These are phyloP conservation scores for Campoletis raptor DNA, from an alignment of 2,888 invertebrate genomes.

Conservation along the genomic window DNA sequence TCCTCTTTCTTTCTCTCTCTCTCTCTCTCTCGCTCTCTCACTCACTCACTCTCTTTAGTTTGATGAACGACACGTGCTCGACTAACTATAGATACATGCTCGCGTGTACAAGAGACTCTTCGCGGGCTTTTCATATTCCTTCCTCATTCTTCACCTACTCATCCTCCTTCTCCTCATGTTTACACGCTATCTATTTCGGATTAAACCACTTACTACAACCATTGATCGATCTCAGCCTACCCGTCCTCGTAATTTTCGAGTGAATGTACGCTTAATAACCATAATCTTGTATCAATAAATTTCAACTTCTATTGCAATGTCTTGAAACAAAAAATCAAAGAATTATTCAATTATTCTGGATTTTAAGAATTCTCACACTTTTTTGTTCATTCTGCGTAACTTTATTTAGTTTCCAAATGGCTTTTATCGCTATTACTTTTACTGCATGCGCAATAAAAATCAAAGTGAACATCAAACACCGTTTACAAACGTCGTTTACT, in stretches of 20 bases:
- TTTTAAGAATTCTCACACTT: background rate
- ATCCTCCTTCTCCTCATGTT: constrained; percentile 47
- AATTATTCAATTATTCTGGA: background rate
- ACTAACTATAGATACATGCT: constrained; percentile 49
- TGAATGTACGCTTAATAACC: background rate
- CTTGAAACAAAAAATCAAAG: background rate
- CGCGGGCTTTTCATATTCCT: constrained; percentile 41
- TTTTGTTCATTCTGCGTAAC: background rate
- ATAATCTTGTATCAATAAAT: background rate
- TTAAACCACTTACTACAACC: constrained; percentile 21
- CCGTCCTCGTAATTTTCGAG: constrained; percentile 5
- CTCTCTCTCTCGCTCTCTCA: constrained; percentile 36
- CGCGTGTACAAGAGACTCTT: constrained; percentile 49
- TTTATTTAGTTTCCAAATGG: background rate
- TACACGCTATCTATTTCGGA: constrained; percentile 46
- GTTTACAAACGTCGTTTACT: too few species aligned
- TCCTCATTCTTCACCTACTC: constrained; percentile 40
- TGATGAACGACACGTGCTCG: constrained; percentile 68
- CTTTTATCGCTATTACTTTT: background rate
- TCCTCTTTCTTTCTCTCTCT: constrained; percentile 21
- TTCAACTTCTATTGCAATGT: background rate
- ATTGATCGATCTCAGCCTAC: constrained; percentile 35
- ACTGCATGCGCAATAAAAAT: too few species aligned
- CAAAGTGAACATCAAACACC: too few species aligned
- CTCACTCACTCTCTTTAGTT: constrained; percentile 31